Base-by-base conservation (phyloP, 2,113 vertebrate species). In the Quiscalus mexicanus region DNA sequence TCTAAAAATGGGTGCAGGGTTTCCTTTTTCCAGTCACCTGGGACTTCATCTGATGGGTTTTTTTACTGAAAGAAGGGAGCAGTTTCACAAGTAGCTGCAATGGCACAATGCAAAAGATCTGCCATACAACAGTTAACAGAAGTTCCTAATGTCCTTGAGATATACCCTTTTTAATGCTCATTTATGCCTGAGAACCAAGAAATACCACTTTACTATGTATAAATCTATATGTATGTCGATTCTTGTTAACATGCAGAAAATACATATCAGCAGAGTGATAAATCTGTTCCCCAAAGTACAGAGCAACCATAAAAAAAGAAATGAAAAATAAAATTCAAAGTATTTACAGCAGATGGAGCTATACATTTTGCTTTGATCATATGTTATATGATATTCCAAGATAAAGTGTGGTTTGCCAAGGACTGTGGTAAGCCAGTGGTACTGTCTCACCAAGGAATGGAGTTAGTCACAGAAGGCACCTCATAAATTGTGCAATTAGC, bases 311-410 rank as follows among this genome's bases (percentile, higher is more conserved):
- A 49, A 95, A 93, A 93, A 87, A 68, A 39, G 31, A 69, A 96
- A 59, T 23, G 15, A 81, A 39, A 93, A 91, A 41, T 35, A 69
- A 80, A 90, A 2, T 97, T 97, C 92, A 77, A 87, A 96, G 49
- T 62, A 77, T 86, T 96, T 93, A 92, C 96, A 97, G 95, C 69
- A 98, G 97, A 95, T 96, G 97, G 97, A 97, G 97, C 97, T 96
- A 45, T 93, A 27, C 18, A 92, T 96, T 95, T 92, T 95, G 63
- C 85, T 87, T 89, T 93, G 95, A 87, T 94, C 84, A 59, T 86
- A 17, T 31, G 23, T 87, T 73, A 59, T 24, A 23, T 73, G 67
- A 41, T 68, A 64, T 35, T 95, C 64, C 60, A 41, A 78, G 52
- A 53, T 63, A 53, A 58, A 58, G 18, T 4, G 22, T 92, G 13